A percentile compares a stretch with the other conserved stretches of the same genome.
These are phyloP conservation scores for Sciurus niger DNA, from an alignment of 2,113 vertebrate species.

Conservation along the genomic window DNA sequence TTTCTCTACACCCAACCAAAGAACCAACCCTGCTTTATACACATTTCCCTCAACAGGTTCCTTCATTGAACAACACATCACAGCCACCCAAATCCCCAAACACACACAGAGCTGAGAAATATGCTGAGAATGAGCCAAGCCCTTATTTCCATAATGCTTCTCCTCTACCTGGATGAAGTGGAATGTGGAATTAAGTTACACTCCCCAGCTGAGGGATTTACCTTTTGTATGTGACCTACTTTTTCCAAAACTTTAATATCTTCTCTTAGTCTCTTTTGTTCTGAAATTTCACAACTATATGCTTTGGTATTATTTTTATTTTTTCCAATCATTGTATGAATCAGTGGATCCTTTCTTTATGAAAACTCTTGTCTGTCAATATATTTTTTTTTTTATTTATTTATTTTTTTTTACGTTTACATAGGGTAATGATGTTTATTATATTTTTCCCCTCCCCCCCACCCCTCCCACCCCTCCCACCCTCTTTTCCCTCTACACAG, in stretches of 20 bases:
- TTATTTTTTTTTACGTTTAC: too few species aligned
- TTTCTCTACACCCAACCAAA: neutral
- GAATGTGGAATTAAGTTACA: neutral
- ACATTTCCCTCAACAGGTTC: neutral
- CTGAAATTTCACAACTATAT: constrained; percentile 11
- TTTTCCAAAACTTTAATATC: constrained; percentile 39
- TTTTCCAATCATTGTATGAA: neutral
- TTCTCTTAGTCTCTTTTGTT: neutral
- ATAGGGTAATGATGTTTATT: too few species aligned
- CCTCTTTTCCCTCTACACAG: too few species aligned
- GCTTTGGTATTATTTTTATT: neutral
- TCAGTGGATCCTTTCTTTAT: neutral
- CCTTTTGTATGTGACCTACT: neutral
- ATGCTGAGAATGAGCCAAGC: neutral
- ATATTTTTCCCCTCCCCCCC: too few species aligned
- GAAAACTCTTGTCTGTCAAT: neutral
- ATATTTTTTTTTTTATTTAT: too few species aligned
- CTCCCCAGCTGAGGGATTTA: neutral
- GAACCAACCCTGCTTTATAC: neutral
- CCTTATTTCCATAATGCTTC: neutral
- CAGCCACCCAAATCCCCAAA: neutral
- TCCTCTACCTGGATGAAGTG: neutral
- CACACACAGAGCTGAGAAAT: neutral
- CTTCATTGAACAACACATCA: neutral
- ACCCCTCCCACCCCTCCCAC: too few species aligned